Conservation (phyloP, 2,888 invertebrate species). For the Pammene aurita region DNA sequence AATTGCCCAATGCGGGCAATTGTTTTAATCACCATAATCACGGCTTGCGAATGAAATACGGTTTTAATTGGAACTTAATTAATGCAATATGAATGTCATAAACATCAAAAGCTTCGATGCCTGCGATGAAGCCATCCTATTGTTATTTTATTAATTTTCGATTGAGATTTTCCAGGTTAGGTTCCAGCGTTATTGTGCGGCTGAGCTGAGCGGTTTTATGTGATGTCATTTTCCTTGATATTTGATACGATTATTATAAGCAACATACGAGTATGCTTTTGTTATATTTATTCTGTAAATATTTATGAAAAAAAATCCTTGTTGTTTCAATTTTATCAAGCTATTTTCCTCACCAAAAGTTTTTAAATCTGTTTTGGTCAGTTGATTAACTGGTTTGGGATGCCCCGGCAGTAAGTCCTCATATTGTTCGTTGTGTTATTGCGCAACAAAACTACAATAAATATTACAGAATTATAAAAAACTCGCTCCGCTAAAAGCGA, state of each 20-base stretch:
- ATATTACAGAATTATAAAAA: background rate
- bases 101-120: slow-evolving; percentile 27
- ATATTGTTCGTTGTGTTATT: background rate
- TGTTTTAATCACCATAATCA: slow-evolving; percentile 29
- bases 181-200: background rate
- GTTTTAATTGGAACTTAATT: slow-evolving; percentile 41
- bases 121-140: slow-evolving; percentile 14
- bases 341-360: background rate
- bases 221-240: background rate
- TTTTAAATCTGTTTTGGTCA: background rate
- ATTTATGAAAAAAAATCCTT: too few relatives aligned
- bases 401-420: background rate
- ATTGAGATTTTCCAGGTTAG: slow-evolving; percentile 11
- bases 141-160: slow-evolving; percentile 38
- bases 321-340: too few relatives aligned
- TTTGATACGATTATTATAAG: too few relatives aligned
- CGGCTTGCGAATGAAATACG: slow-evolving; percentile 25
- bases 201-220: background rate
- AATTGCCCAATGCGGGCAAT: slow-evolving; percentile 41
- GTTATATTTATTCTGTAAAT: too few relatives aligned
- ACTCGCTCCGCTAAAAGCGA: background rate
- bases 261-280: too few relatives aligned
- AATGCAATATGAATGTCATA: slow-evolving; percentile 24
- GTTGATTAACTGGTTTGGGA: background rate
- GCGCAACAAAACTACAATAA: background rate